A percentile compares a stretch with the other conserved stretches of the same genome.
Conservation (phyloP, 2,113 vertebrate species). For the Chitala chitala region DNA sequence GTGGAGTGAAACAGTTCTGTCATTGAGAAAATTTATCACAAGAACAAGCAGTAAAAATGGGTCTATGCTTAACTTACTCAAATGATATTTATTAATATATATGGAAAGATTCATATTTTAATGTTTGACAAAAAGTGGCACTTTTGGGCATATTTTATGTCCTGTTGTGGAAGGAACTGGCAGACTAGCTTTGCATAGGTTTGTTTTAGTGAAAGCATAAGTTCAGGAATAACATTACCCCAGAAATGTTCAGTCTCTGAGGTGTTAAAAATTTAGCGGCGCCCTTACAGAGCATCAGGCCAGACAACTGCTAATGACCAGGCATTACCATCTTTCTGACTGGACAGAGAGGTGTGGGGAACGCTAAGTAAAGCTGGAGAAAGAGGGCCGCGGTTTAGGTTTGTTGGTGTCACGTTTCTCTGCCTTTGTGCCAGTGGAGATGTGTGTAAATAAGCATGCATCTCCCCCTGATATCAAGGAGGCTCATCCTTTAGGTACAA, state of each 20-base stretch:
- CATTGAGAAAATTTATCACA: not conserved
- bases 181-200: too few species aligned
- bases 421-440: not conserved
- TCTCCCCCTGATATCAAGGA: constrained; percentile 26
- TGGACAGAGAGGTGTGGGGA: too few species aligned
- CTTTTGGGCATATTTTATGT: too few species aligned
- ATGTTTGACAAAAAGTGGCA: too few species aligned
- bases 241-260: not conserved
- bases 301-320: not conserved
- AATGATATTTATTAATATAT: too few species aligned
- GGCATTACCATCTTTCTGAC: not conserved
- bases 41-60: too few species aligned
- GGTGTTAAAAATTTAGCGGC: not conserved
- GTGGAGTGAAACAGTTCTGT: not conserved
- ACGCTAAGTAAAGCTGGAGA: not conserved
- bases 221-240: not conserved
- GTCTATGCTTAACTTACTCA: too few species aligned
- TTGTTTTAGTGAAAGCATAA: not conserved
- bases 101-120: too few species aligned
- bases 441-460: constrained; percentile 17
- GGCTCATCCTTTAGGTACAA: constrained; percentile 31
- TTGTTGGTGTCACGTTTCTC: not conserved
- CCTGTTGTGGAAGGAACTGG: too few species aligned
- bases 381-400: not conserved
- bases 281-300: not conserved